Conservation (phyloP, 2,888 invertebrate species). For the Geotrupes spiniger region DNA sequence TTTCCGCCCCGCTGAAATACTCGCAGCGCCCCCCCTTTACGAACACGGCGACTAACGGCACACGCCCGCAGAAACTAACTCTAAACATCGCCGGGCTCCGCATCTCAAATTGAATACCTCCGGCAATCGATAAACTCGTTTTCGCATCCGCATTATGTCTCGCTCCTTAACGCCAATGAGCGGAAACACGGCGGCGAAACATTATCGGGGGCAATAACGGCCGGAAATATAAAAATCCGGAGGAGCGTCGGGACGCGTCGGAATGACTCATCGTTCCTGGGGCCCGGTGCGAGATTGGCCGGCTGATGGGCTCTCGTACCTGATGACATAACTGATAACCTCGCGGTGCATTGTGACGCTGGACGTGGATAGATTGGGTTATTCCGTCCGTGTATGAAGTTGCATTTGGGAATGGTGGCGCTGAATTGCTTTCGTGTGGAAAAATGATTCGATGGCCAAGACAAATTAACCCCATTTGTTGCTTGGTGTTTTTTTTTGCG, state of each 20-base stretch:
- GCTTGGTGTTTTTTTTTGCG: too few relatives aligned
- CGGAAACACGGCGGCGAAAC: slow-evolving; percentile 22
- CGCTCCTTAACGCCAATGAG: slow-evolving; percentile 11
- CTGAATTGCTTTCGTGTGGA: background rate
- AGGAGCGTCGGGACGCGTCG: slow-evolving; percentile 13
- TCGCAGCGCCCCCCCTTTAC: too few relatives aligned
- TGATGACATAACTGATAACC: slow-evolving; percentile 31
- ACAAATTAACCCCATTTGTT: too few relatives aligned
- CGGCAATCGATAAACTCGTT: slow-evolving; percentile 13
- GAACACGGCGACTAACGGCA: background rate
- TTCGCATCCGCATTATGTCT: slow-evolving; percentile 11
- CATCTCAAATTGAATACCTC: slow-evolving; percentile 11
- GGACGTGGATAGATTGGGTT: slow-evolving; percentile 28
- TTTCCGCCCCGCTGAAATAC: too few relatives aligned
- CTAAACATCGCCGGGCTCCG: background rate
- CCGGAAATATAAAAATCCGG: slow-evolving; percentile 14
- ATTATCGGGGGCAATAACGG: slow-evolving; percentile 26
- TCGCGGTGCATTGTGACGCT: slow-evolving; percentile 19
- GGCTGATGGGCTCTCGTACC: slow-evolving; percentile 24
- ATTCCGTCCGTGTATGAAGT: slow-evolving; percentile 25
- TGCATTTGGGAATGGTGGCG: slow-evolving; percentile 4
- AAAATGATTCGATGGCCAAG: background rate
- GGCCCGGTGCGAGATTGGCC: slow-evolving; percentile 16
- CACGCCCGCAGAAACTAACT: slow-evolving; percentile 3
- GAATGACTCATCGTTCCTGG: slow-evolving; percentile 20